Base-by-base conservation (phyloP, 92 coral and sea anemone species). In the Pocillopora meandrina region DNA sequence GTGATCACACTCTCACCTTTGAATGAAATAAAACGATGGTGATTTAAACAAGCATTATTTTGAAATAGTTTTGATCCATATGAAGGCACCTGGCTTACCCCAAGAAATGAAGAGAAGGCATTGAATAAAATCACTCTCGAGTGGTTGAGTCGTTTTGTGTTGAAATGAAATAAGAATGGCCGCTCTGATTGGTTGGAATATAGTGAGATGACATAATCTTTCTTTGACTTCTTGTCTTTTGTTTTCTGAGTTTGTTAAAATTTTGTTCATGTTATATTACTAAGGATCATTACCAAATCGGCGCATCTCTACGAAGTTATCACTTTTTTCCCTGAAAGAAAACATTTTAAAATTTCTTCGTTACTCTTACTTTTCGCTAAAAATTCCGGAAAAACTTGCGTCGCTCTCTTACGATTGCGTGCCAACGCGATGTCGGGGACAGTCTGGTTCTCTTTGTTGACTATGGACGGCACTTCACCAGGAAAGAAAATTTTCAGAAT, bases 371-470 rank as follows among this genome's bases (percentile, higher is more conserved):
- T 19, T 72, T 74, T 79, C 31, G 74, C 78, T 18, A 55, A 52
- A 74, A 83, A 83, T 49, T 64, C 74, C 15, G 86, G 86, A 49
- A 83, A 83, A 56, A 74, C 65, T 65, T 63, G 61, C 13, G 55
- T 14, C 19, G 79, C 86, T 64, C 33, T 83, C 60, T 26, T 74
- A 10, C 73, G 79, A 73, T 74, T 74, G 74, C 86, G 80, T 23
- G 49, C 73, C 65, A 83, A 65, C 18, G 86, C 86, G 35, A 83
- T 65, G 42, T 55, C 64, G 7, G 86, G 20, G 31, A 83, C 79
- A 2, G 86, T 83, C 52, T 63, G 56, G n/a, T 83, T 83, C 56
- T 83, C 86, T 55, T 83, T 83, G 72, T 83, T 83, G 5, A 52
- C 74, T 63, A 21, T 65, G 47, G 80, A 74, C 16, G 86, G 86